A percentile compares a stretch with the other conserved stretches of the same genome.
phyloP scores from a whole-genome alignment of 2,797 vertebrate genomes.

The Intellagama lesueurii region DNA sequence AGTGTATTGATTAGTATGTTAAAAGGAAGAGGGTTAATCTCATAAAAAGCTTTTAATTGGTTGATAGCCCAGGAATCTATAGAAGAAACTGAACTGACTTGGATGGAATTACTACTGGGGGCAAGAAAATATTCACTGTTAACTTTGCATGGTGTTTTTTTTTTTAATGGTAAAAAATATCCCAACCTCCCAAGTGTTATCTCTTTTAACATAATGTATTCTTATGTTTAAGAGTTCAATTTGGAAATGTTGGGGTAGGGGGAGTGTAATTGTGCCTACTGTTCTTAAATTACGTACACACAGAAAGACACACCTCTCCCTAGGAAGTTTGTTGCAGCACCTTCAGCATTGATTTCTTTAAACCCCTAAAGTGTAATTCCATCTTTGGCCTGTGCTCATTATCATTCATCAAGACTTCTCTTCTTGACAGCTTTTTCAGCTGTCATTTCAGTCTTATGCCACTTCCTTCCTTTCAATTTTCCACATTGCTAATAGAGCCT shows the following conservation, averaged over 20 bases:
- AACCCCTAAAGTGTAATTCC: constrained; percentile 49
- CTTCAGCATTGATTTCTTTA: constrained; percentile 52
- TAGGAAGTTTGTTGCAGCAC: constrained; percentile 39
- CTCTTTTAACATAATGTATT: background rate
- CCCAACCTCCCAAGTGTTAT: background rate
- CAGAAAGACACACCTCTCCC: constrained; percentile 20
- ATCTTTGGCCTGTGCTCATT: constrained; percentile 56
- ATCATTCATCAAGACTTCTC: constrained; percentile 59
- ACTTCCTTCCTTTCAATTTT: constrained; percentile 66
- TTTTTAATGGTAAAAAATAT: background rate
- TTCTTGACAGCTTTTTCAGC: constrained; percentile 46
- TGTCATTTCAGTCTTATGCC: constrained; percentile 45
- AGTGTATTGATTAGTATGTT: constrained; percentile 14
- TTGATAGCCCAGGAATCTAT: constrained; percentile 5
- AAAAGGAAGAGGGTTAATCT: background rate
- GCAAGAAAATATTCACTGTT: background rate
- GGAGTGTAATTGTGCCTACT: background rate
- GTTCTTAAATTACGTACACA: background rate
- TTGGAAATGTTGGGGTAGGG: background rate
- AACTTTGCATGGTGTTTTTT: background rate
- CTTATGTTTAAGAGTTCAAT: constrained; percentile 6
- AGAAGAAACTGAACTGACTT: background rate
- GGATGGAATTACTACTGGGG: constrained; percentile 27
- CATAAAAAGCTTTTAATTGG: constrained; percentile 17
- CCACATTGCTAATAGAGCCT: constrained; percentile 59